phyloP scores from a whole-genome alignment of 2,797 vertebrate genomes.

The Tokudaia tokunoshimensis region DNA sequence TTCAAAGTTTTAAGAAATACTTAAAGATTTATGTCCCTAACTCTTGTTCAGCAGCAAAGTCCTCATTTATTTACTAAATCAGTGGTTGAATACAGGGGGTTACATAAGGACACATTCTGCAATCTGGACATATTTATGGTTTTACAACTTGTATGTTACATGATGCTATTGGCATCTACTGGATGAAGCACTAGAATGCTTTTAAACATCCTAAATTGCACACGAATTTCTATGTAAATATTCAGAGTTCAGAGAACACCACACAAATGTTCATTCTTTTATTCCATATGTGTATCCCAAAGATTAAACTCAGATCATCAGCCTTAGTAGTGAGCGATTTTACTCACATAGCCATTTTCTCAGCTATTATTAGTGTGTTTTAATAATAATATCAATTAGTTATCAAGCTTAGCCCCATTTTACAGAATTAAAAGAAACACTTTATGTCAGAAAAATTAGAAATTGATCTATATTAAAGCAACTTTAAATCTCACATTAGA shows the following conservation, averaged over 20 bases:
- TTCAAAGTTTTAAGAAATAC: neutral
- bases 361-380: neutral
- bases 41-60: neutral
- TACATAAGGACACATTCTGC: neutral
- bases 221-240: neutral
- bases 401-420: neutral
- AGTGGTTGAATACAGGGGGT: neutral
- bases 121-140: neutral
- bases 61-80: neutral
- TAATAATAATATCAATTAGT: neutral
- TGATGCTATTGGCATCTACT: neutral
- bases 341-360: neutral
- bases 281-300: neutral
- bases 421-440: neutral
- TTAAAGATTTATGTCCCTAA: neutral
- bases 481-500: slow-evolving; percentile 20
- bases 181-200: neutral
- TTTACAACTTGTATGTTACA: neutral
- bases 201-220: neutral
- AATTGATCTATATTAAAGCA: neutral
- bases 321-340: neutral
- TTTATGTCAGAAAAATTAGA: slow-evolving; percentile 46
- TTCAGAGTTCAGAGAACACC: neutral
- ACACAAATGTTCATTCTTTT: neutral
- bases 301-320: neutral